A percentile compares a stretch with the other conserved stretches of the same genome.
phyloP scores from a whole-genome alignment of 2,113 vertebrate genomes.

The Rhinolophus sinicus region DNA sequence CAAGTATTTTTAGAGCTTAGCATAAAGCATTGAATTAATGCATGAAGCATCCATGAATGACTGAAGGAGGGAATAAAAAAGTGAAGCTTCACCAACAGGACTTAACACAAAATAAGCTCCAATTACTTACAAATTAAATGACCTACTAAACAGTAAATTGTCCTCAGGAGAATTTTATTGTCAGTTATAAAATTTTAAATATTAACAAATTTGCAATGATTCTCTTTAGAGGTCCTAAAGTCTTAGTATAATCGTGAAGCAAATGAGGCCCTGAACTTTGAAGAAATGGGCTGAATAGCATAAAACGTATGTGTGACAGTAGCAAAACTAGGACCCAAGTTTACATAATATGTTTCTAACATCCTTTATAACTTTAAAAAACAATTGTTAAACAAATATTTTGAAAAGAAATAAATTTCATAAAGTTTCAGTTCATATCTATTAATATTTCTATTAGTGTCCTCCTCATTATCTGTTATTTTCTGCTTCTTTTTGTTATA shows the following conservation, averaged over 20 bases:
- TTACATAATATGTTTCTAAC: neutral
- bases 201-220: neutral
- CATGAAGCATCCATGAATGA: neutral
- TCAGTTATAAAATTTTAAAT: neutral
- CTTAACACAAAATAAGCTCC: neutral
- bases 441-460: neutral
- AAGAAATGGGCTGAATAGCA: neutral
- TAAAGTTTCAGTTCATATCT: neutral
- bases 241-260: neutral
- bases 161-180: neutral
- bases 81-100: neutral
- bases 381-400: neutral
- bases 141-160: neutral
- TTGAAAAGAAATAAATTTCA: neutral
- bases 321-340: accelerated
- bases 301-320: neutral
- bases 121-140: neutral
- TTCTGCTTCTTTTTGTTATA: neutral
- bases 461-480: neutral
- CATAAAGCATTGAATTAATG: neutral
- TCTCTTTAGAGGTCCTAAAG: neutral
- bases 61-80: neutral
- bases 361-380: neutral
- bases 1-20: neutral
- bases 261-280: neutral